phyloP scores from a whole-genome alignment of 2,888 invertebrate species.

The Macrophya alboannulata region DNA sequence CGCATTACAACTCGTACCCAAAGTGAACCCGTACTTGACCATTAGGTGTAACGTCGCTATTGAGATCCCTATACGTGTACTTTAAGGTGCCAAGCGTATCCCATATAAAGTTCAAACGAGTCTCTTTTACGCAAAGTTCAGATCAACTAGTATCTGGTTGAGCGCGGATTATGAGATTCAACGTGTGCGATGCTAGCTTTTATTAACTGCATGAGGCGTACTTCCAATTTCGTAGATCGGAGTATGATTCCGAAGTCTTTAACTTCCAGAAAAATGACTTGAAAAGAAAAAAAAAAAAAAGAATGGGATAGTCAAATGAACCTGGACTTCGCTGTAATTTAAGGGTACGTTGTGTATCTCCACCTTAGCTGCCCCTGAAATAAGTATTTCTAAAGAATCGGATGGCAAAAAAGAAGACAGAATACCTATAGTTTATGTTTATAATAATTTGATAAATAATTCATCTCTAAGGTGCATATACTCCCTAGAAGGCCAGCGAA shows the following conservation, averaged over 20 bases:
- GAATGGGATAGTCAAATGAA: not conserved
- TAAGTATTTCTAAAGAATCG: not conserved
- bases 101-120: not conserved
- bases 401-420: not conserved
- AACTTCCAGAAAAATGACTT: not conserved
- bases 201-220: not conserved
- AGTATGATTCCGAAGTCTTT: not conserved
- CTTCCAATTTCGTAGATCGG: not conserved
- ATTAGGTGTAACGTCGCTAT: conserved; percentile 16
- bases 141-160: not conserved
- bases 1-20: conserved; percentile 13
- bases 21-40: conserved; percentile 32
- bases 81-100: not conserved
- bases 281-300: too few relatives aligned
- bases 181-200: not conserved
- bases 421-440: not conserved
- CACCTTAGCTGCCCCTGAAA: not conserved
- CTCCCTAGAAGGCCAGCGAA: not conserved
- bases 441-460: not conserved
- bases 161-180: not conserved
- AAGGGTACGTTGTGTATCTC: not conserved
- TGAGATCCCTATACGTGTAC: not conserved
- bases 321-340: not conserved
- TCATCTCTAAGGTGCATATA: not conserved
- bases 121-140: not conserved